phyloP scores from a whole-genome alignment of 2,888 invertebrate genomes.

The Ceramica pisi region DNA sequence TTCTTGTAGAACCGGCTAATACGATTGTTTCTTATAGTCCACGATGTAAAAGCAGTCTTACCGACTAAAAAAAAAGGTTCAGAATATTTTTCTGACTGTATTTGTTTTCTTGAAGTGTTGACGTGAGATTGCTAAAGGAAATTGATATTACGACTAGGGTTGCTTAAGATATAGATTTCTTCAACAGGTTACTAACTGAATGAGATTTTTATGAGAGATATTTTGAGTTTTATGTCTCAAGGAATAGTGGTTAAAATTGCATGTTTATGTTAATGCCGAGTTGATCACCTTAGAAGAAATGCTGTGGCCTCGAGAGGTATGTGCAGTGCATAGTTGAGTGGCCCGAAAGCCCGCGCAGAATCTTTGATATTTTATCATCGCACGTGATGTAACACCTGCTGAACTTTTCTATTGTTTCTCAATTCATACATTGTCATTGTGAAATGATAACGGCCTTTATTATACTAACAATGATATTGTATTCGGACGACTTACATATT shows the following conservation, averaged over 20 bases:
- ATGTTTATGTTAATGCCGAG: slow-evolving; percentile 60
- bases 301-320: slow-evolving; percentile 83
- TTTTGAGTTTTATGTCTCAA: slow-evolving; percentile 50
- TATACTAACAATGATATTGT: neutral
- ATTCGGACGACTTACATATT: neutral
- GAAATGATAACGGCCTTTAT: slow-evolving; percentile 40
- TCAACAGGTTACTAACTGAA: slow-evolving; percentile 50
- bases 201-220: slow-evolving; percentile 39
- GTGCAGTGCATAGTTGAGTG: slow-evolving; percentile 73
- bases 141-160: slow-evolving; percentile 20
- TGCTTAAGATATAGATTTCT: slow-evolving; percentile 57
- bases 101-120: slow-evolving; percentile 51
- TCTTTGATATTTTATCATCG: slow-evolving; percentile 72
- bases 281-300: slow-evolving; percentile 87
- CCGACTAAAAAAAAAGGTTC: slow-evolving; percentile 49
- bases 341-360: slow-evolving; percentile 72
- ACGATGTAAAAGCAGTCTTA: slow-evolving; percentile 63
- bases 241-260: slow-evolving; percentile 49
- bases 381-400: slow-evolving; percentile 68
- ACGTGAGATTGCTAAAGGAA: slow-evolving; percentile 49
- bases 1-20: slow-evolving; percentile 76
- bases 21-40: slow-evolving; percentile 61
- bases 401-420: slow-evolving; percentile 65
- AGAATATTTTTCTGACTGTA: slow-evolving; percentile 54
- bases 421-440: slow-evolving; percentile 46